A percentile compares a stretch with the other conserved stretches of the same genome.
Conservation (phyloP, 1,140 invertebrate genomes). For the Drosophila cardini region DNA sequence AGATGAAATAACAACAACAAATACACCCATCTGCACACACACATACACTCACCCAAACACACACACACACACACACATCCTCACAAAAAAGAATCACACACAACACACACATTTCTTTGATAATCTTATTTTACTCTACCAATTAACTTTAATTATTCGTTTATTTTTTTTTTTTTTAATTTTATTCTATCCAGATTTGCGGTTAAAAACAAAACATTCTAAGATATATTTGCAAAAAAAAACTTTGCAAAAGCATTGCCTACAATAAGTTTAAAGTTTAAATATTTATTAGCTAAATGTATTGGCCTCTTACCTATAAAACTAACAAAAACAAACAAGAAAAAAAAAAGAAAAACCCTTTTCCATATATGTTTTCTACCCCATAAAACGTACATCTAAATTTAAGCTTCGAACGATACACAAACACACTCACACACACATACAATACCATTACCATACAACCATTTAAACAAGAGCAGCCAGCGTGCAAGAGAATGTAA, state of each 20-base stretch:
- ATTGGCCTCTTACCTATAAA: constrained; percentile 20
- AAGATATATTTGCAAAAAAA: constrained; percentile 26
- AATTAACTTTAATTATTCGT: constrained; percentile 34
- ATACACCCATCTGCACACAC: not conserved
- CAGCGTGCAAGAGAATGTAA: constrained; percentile 49
- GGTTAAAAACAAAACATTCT: constrained; percentile 33
- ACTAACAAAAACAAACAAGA: too few relatives aligned
- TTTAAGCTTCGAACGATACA: constrained; percentile 27
- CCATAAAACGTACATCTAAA: constrained; percentile 17
- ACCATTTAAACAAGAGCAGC: constrained; percentile 17
- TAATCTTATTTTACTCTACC: constrained; percentile 44
- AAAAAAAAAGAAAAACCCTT: constrained; percentile 35
- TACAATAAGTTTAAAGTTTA: constrained; percentile 29
- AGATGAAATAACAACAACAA: constrained; percentile 6
- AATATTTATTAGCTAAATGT: constrained; percentile 55
- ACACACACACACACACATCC: constrained; percentile 1
- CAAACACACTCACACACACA: constrained; percentile 16
- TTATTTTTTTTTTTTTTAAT: constrained; percentile 13
- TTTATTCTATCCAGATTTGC: constrained; percentile 6
- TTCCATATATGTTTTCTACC: constrained; percentile 23
- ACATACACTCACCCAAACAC: constrained; percentile 5
- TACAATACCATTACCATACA: constrained; percentile 7
- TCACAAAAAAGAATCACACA: constrained; percentile 36
- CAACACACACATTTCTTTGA: constrained; percentile 43
- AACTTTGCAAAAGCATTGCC: constrained; percentile 17